Percentiles rank a stretch among this genome's conserved stretches.
Conservation (phyloP, 2,797 vertebrate genomes). For the Odontamblyopus rebecca region DNA sequence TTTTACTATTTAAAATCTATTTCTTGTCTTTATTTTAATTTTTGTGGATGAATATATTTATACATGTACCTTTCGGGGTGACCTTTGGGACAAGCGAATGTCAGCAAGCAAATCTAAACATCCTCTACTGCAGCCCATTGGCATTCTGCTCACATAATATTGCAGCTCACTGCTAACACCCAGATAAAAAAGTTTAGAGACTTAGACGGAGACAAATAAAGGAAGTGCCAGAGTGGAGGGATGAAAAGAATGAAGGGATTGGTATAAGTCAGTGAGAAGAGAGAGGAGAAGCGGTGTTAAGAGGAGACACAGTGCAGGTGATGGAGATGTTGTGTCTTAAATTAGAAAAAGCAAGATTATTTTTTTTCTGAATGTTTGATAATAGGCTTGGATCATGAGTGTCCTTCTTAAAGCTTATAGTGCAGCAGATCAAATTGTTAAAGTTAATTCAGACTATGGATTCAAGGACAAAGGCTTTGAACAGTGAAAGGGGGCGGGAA, state of each 20-base stretch:
- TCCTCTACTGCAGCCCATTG: slow-evolving; percentile 42
- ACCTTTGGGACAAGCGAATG: slow-evolving; percentile 10
- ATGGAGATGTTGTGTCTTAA: slow-evolving; percentile 33
- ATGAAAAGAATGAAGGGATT: slow-evolving; percentile 20
- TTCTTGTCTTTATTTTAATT: not conserved
- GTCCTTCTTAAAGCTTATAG: too few relatives aligned
- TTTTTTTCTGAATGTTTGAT: not conserved
- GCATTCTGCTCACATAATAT: slow-evolving; percentile 68
- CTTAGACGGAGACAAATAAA: slow-evolving; percentile 13
- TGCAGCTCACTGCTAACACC: slow-evolving; percentile 53
- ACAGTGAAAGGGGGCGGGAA: slow-evolving; percentile 5
- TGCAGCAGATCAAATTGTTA: too few relatives aligned
- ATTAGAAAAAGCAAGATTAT: slow-evolving; percentile 26
- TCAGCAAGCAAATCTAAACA: slow-evolving; percentile 45
- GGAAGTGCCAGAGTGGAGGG: slow-evolving; percentile 6
- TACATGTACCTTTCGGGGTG: slow-evolving; percentile 10
- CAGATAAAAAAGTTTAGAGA: slow-evolving; percentile 20
- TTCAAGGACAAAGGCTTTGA: slow-evolving; percentile 17
- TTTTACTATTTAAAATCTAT: not conserved
- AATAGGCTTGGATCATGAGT: not conserved
- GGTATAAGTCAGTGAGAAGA: slow-evolving; percentile 17
- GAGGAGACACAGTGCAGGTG: slow-evolving; percentile 20
- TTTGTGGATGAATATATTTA: not conserved
- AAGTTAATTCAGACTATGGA: not conserved
- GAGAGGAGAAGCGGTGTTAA: slow-evolving; percentile 27